Percentiles rank a stretch among this genome's conserved stretches.
Evolutionary conservation across 2,113 vertebrate species (phyloP).

Genomic region (Gopherus flavomarginatus): DNA sequence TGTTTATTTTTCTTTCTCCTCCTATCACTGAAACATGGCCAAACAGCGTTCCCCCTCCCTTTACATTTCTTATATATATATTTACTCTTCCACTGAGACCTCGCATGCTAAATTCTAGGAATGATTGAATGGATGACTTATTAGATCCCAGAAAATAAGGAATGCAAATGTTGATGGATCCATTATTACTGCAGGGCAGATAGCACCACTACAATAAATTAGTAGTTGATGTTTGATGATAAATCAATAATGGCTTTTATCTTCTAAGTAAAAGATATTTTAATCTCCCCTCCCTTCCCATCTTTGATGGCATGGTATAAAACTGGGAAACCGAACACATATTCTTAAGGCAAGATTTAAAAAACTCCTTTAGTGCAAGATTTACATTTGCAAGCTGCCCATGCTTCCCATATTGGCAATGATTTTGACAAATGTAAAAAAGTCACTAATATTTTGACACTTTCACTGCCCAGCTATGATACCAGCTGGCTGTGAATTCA

Average conservation of each 20-base stretch:
- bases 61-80: slow-evolving; percentile 73
- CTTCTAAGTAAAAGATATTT: slow-evolving; percentile 79
- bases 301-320: slow-evolving; percentile 54
- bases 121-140: slow-evolving; percentile 68
- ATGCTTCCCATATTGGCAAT: slow-evolving; percentile 84
- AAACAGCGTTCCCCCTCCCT: slow-evolving; percentile 53
- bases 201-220: slow-evolving; percentile 73
- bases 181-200: slow-evolving; percentile 75
- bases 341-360: slow-evolving; percentile 76
- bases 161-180: slow-evolving; percentile 56
- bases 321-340: slow-evolving; percentile 54
- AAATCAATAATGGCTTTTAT: slow-evolving; percentile 78
- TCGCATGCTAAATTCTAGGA: slow-evolving; percentile 65
- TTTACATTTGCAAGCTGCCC: slow-evolving; percentile 85
- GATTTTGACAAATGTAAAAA: slow-evolving; percentile 88
- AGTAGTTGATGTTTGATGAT: slow-evolving; percentile 74
- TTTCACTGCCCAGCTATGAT: slow-evolving; percentile 89
- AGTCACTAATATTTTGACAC: slow-evolving; percentile 92
- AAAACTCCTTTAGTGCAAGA: slow-evolving; percentile 77
- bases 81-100: slow-evolving; percentile 64
- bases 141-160: slow-evolving; percentile 57
- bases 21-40: slow-evolving; percentile 76
- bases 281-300: slow-evolving; percentile 53
- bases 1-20: slow-evolving; percentile 79
- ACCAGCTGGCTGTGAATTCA: slow-evolving; percentile 96